Conservation (phyloP, 1,140 invertebrate species). For the Drosophila repleta region DNA sequence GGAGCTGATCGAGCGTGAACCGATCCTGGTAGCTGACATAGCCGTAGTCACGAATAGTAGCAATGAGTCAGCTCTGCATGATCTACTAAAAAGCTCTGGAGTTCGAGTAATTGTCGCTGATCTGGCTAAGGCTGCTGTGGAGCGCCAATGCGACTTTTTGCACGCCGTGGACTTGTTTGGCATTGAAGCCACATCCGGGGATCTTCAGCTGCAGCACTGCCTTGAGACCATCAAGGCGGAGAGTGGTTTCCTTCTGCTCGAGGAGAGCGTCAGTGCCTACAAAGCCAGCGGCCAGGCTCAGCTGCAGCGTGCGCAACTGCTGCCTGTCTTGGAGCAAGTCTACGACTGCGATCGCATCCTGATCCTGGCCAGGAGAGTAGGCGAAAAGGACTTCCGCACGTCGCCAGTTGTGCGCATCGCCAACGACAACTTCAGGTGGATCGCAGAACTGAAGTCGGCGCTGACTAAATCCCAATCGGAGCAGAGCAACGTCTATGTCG, state of each 20-base stretch:
- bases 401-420: constrained; percentile 84
- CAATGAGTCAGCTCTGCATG: constrained; percentile 80
- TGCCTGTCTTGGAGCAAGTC: constrained; percentile 84
- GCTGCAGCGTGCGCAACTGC: constrained; percentile 84
- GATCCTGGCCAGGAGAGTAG: constrained; percentile 85
- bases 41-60: constrained; percentile 84
- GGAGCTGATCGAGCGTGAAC: constrained; percentile 87
- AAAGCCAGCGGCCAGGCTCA: constrained; percentile 72
- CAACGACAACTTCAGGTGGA: constrained; percentile 91
- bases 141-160: constrained; percentile 88
- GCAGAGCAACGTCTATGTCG: constrained; percentile 88
- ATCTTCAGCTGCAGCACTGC: constrained; percentile 85
- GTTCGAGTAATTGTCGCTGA: constrained; percentile 86
- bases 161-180: constrained; percentile 86
- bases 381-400: constrained; percentile 55
- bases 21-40: constrained; percentile 87
- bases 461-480: constrained; percentile 86
- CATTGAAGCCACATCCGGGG: constrained; percentile 53
- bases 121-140: constrained; percentile 84
- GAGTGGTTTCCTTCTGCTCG: constrained; percentile 90
- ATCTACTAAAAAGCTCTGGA: constrained; percentile 68
- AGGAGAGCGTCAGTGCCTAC: constrained; percentile 87
- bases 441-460: constrained; percentile 90
- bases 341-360: constrained; percentile 86
- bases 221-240: constrained; percentile 86